Base-by-base conservation (phyloP, 2,113 vertebrate genomes). In the Semicossyphus pulcher region DNA sequence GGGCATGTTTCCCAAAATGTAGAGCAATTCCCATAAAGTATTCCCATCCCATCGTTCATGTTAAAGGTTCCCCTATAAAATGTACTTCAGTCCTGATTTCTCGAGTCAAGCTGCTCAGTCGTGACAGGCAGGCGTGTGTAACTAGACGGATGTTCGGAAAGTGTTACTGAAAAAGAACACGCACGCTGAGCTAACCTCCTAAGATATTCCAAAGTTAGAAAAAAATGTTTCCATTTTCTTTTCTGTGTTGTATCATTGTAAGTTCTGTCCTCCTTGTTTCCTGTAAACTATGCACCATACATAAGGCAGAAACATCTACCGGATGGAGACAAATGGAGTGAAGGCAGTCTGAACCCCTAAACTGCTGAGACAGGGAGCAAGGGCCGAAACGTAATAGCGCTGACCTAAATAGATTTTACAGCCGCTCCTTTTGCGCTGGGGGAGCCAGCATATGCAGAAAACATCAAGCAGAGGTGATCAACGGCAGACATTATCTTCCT, bases 331-430 rank as follows among this genome's bases (percentile, higher is more conserved):
- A 61, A 77, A 83, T 76, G 72, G 71, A 86, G 80, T 73, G 37
- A 12, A 44, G 79, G 60, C 23, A 11, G 72, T 15, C 12, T 29
- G 66, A 89, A 66, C 54, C 80, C 57, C 41, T 68, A 77, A 87
- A 86, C 12, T 83, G 84, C 88, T 54, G 75, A 84, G 71, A 79
- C 78, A 80, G 67, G 73, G 77, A 89, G 82, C 87, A 88, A 78
- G 83, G 21, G 25, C 65, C 68, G 87, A 89, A 88, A 86, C 44
- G 42, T 76, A 86, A 88, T 88, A 79, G 63, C 70, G 81, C 64
- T 91, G 90, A 91, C 89, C 90, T 72, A 87, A 92, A 91, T 92
- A 88, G 91, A 86, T 90, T 92, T 90, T 70, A 86, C 89, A 91
- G 91, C 76, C 68, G 49, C 64, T 83, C 57, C 49, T 39, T 75